Conservation (phyloP, 2,113 vertebrate species). For the Pongo abelii region DNA sequence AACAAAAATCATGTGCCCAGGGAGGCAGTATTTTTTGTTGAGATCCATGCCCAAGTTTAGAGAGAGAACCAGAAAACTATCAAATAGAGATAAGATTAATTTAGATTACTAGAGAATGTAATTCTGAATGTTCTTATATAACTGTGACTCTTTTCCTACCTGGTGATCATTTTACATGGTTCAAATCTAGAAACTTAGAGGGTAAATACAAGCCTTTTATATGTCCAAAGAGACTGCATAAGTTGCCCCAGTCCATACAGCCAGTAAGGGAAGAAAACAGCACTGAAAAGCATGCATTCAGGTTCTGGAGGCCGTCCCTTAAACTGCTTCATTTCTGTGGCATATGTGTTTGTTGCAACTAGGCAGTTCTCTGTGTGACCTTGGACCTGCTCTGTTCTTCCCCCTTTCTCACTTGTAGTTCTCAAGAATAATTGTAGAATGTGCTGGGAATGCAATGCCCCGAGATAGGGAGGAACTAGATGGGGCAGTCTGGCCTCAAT, state of each 20-base stretch:
- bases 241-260: background rate
- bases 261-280: background rate
- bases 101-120: background rate
- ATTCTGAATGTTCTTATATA: background rate
- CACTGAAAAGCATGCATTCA: background rate
- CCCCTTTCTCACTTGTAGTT: background rate
- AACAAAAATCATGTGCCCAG: background rate
- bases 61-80: background rate
- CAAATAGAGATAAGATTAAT: background rate
- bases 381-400: background rate
- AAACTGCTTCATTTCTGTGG: background rate
- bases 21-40: background rate
- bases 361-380: background rate
- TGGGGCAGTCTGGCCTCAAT: background rate
- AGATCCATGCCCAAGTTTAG: background rate
- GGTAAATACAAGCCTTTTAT: background rate
- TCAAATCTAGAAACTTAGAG: background rate
- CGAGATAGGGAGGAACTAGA: background rate
- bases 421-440: background rate
- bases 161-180: background rate
- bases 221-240: background rate
- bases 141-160: background rate
- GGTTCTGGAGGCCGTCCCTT: background rate
- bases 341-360: background rate
- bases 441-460: background rate